phyloP scores from a whole-genome alignment of 2,797 vertebrate species.

The Coreius guichenoti region DNA sequence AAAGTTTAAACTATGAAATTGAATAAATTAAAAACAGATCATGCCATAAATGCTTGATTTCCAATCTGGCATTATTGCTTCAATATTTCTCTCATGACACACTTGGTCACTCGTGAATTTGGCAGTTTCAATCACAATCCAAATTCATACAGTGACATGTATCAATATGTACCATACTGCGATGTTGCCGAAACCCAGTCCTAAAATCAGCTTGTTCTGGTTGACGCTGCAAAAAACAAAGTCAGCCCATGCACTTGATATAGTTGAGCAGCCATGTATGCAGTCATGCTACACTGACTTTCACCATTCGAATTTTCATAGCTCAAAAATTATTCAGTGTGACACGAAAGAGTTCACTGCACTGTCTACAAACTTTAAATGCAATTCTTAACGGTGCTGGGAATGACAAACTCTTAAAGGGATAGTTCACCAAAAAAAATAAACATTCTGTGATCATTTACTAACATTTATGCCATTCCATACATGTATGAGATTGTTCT shows the following conservation, averaged over 20 bases:
- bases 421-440: neutral
- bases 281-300: constrained; percentile 18
- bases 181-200: neutral
- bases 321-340: neutral
- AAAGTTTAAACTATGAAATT: neutral
- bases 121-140: neutral
- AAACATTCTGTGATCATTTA: neutral
- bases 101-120: neutral
- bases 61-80: neutral
- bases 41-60: no score
- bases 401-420: neutral
- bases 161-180: neutral
- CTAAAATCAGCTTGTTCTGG: neutral
- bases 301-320: constrained; percentile 16
- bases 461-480: neutral
- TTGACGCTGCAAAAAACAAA: constrained; percentile 12
- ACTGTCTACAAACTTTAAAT: constrained; percentile 9
- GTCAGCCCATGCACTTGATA: neutral
- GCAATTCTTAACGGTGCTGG: neutral
- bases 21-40: no score
- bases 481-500: neutral
- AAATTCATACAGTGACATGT: neutral
- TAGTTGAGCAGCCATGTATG: constrained; percentile 25
- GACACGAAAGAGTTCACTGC: constrained; percentile 4
- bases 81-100: neutral